phyloP scores from a whole-genome alignment of 37 sponge, comb jelly and placozoan genomes.

The Ephydatia muelleri region DNA sequence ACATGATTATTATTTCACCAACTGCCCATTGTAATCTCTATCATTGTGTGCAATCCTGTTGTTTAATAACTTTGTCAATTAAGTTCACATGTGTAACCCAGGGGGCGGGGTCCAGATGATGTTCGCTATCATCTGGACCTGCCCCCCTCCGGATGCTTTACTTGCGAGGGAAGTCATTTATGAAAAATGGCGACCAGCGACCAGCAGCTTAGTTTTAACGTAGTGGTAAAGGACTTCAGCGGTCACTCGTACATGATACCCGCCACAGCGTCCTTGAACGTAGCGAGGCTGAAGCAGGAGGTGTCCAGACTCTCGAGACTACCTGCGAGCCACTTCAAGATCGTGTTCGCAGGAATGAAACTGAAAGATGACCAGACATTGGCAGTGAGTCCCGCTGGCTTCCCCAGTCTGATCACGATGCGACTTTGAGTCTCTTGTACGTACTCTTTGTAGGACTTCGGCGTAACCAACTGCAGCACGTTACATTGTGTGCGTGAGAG shows the following conservation, averaged over 20 bases:
- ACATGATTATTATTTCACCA: too few species aligned
- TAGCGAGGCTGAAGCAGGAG: constrained; percentile 49
- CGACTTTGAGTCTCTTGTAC: neutral
- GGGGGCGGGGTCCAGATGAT: too few species aligned
- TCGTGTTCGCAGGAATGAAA: constrained; percentile 55
- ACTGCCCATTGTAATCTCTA: too few species aligned
- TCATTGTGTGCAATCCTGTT: too few species aligned
- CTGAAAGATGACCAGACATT: constrained; percentile 23
- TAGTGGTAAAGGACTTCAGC: constrained; percentile 51
- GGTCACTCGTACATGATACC: constrained; percentile 38
- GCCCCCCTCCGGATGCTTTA: constrained; percentile 15
- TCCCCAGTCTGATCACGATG: neutral
- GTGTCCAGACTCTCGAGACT: constrained; percentile 14
- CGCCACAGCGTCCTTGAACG: constrained; percentile 31
- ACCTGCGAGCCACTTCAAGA: constrained; percentile 6
- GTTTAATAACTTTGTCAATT: too few species aligned
- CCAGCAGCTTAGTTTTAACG: constrained; percentile 41
- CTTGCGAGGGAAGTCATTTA: constrained; percentile 44
- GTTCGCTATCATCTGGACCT: too few species aligned
- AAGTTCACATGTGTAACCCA: too few species aligned
- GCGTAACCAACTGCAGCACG: constrained; percentile 60
- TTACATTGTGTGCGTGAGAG: constrained; percentile 55
- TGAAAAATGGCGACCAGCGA: constrained; percentile 33
- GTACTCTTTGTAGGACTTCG: constrained; percentile 41
- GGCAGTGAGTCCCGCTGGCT: neutral